Conservation (phyloP, 30 jellyfish, hydroid and myxozoan genomes). For the Aurelia sp. region DNA sequence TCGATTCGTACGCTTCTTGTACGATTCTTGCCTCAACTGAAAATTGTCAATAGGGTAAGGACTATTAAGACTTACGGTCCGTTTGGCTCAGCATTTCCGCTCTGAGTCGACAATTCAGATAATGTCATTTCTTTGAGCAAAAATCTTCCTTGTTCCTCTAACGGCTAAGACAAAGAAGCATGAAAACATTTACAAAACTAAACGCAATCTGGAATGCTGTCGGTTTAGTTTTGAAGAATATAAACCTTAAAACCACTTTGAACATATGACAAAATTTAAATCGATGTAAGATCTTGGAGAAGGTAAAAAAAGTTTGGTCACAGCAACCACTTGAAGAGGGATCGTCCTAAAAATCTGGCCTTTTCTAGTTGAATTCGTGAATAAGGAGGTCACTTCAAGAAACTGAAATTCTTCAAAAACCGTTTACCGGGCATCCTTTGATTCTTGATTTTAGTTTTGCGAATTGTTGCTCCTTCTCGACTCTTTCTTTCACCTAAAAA, state of each 20-base stretch:
- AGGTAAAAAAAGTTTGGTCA: too few species aligned
- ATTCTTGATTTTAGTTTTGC: constrained; percentile 39
- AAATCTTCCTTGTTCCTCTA: constrained; percentile 38
- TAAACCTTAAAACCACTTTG: background rate
- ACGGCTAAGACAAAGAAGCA: constrained; percentile 5
- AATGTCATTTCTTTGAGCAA: constrained; percentile 60
- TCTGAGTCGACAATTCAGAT: constrained; percentile 32
- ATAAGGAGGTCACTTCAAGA: too few species aligned
- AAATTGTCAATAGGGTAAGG: too few species aligned
- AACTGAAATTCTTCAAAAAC: too few species aligned
- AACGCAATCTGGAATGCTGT: background rate
- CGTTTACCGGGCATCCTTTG: constrained; percentile 47
- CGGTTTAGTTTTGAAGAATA: background rate
- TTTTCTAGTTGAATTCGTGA: too few species aligned
- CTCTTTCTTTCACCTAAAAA: constrained; percentile 50
- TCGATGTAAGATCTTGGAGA: too few species aligned
- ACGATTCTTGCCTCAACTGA: too few species aligned
- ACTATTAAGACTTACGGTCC: too few species aligned
- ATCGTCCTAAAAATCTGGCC: too few species aligned
- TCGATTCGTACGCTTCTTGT: too few species aligned
- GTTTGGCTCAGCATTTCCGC: constrained; percentile 3
- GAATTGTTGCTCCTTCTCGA: constrained; percentile 39
- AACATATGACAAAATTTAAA: too few species aligned
- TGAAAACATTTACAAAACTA: background rate
- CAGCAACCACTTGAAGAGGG: too few species aligned